Evolutionary conservation across 2,797 vertebrate species (phyloP).

Genomic region (Microchirus variegatus): DNA sequence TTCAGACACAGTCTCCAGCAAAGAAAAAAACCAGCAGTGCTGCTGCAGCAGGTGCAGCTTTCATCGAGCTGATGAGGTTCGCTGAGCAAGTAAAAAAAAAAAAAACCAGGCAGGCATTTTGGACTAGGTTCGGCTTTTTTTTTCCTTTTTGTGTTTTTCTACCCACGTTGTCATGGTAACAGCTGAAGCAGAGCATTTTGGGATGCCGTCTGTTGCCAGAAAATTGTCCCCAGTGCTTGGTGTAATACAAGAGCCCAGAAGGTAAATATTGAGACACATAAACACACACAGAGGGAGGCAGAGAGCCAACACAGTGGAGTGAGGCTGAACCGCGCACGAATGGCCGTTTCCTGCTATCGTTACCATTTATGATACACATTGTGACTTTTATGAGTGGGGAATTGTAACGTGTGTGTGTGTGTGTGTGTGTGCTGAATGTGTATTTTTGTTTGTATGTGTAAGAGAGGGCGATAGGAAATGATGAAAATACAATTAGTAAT

Average conservation of each 20-base stretch:
- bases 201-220: slow-evolving; percentile 56
- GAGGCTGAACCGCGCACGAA: slow-evolving; percentile 39
- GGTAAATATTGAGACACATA: slow-evolving; percentile 50
- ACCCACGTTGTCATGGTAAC: slow-evolving; percentile 77
- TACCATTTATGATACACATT: slow-evolving; percentile 40
- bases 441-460: not conserved
- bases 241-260: slow-evolving; percentile 43
- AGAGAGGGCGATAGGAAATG: slow-evolving; percentile 7
- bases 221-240: slow-evolving; percentile 54
- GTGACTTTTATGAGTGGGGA: slow-evolving; percentile 40
- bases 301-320: slow-evolving; percentile 9
- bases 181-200: slow-evolving; percentile 67
- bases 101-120: slow-evolving; percentile 38
- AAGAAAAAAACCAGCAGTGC: slow-evolving; percentile 30
- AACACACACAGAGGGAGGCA: slow-evolving; percentile 40
- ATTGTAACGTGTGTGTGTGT: too few relatives aligned
- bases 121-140: slow-evolving; percentile 35
- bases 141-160: not conserved
- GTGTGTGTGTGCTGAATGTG: slow-evolving; percentile 10
- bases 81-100: slow-evolving; percentile 49
- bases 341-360: slow-evolving; percentile 43
- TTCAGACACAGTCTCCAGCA: slow-evolving; percentile 8
- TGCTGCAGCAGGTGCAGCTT: slow-evolving; percentile 63
- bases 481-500: not conserved
- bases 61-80: slow-evolving; percentile 57